These are phyloP conservation scores for silkworm (Bombyx mori) DNA, from an alignment of 1,140 invertebrate genomes.

Conservation along the genomic window ASM3026992v2 NC_085121.1:8013001-8013500, in stretches of 20 bases:
- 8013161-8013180: slow-evolving; percentile 71
- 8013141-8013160: slow-evolving; percentile 64
- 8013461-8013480: slow-evolving; percentile 33
- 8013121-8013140: slow-evolving; percentile 66
- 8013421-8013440: slow-evolving; percentile 43
- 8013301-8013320: slow-evolving; percentile 15
- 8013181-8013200: slow-evolving; percentile 76
- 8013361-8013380: slow-evolving; percentile 27
- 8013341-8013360: slow-evolving; percentile 54
- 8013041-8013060: no score
- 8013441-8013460: slow-evolving; percentile 43
- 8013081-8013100: slow-evolving; percentile 55
- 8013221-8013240: slow-evolving; percentile 33
- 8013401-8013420: slow-evolving; percentile 46
- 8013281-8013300: slow-evolving; percentile 16
- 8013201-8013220: slow-evolving; percentile 48
- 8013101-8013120: slow-evolving; percentile 65
- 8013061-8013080: no score
- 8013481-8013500: slow-evolving; percentile 21
- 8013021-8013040: no score
- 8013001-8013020: no score
- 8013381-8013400: slow-evolving; percentile 29
- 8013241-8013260: slow-evolving; percentile 60
- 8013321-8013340: slow-evolving; percentile 36
- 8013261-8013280: slow-evolving; percentile 45